These are phyloP conservation scores for Atrichornis clamosus DNA, from an alignment of 2,113 vertebrate species.

Conservation along the genomic window DNA sequence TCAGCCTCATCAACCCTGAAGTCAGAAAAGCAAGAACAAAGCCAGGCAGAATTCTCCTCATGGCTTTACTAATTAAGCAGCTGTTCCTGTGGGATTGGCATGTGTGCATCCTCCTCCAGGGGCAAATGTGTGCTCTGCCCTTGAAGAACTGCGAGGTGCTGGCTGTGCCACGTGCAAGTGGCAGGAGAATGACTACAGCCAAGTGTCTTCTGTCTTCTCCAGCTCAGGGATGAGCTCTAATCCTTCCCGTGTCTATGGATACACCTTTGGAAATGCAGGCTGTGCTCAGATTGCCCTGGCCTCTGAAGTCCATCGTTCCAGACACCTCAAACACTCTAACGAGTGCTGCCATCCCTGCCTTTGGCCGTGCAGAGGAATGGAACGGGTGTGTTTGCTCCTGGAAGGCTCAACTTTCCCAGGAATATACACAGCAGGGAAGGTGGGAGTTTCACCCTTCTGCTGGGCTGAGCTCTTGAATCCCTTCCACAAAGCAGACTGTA, in stretches of 20 bases:
- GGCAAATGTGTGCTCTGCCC: not conserved
- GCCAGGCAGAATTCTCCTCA: not conserved
- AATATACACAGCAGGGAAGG: not conserved
- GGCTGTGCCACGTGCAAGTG: not conserved
- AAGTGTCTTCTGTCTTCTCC: not conserved
- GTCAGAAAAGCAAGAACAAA: not conserved
- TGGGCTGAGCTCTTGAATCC: not conserved
- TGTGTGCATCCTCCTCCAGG: not conserved
- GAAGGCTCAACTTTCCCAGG: not conserved
- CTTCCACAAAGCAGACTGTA: not conserved
- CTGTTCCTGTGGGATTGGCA: not conserved
- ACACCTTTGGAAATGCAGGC: not conserved
- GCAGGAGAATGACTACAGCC: not conserved
- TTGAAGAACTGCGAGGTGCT: not conserved
- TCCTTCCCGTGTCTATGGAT: not conserved
- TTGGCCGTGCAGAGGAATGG: not conserved
- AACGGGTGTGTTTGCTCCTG: not conserved
- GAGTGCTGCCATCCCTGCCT: not conserved
- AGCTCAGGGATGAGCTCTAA: not conserved
- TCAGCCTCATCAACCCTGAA: not conserved
- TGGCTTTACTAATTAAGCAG: slow-evolving; percentile 22
- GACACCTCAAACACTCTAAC: not conserved
- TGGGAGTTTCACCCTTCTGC: not conserved
- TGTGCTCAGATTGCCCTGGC: not conserved
- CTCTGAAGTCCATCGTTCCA: not conserved